Evolutionary conservation across 2,113 vertebrate species (phyloP).

Genomic region (Anthoscopus minutus): DNA sequence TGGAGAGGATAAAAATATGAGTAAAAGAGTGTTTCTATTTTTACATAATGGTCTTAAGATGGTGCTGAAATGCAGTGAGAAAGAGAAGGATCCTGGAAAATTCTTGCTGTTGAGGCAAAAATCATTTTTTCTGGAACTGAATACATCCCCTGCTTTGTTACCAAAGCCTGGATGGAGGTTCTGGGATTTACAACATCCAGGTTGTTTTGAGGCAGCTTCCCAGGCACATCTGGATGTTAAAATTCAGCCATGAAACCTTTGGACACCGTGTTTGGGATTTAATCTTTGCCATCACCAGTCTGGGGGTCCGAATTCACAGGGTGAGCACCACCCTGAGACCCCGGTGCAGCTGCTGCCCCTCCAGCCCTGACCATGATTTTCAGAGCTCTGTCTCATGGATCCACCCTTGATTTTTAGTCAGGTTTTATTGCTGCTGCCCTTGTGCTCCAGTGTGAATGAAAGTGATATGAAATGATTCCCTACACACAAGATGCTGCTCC

Average conservation of each 20-base stretch:
- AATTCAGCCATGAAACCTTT: background rate
- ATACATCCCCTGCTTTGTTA: background rate
- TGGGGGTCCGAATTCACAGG: background rate
- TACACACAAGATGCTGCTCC: background rate
- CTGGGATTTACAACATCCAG: background rate
- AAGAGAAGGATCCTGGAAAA: background rate
- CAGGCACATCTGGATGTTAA: background rate
- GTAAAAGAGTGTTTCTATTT: background rate
- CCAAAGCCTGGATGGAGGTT: background rate
- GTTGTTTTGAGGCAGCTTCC: background rate
- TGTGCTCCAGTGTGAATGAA: background rate
- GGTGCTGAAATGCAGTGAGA: constrained; percentile 28
- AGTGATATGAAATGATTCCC: background rate
- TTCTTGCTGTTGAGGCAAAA: constrained; percentile 1
- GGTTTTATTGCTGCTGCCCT: background rate
- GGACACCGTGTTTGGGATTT: background rate
- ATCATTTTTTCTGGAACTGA: background rate
- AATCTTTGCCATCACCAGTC: background rate
- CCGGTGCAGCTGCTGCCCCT: background rate
- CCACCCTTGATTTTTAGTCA: background rate
- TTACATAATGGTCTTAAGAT: constrained; percentile 19
- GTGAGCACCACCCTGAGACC: background rate
- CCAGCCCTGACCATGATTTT: accelerated
- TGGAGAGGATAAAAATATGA: background rate
- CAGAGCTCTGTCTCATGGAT: background rate